Percentiles rank a stretch among this genome's conserved stretches.
These are phyloP conservation scores for Littorina saxatilis DNA, from an alignment of 1,140 invertebrate genomes.

Conservation along the genomic window DNA sequence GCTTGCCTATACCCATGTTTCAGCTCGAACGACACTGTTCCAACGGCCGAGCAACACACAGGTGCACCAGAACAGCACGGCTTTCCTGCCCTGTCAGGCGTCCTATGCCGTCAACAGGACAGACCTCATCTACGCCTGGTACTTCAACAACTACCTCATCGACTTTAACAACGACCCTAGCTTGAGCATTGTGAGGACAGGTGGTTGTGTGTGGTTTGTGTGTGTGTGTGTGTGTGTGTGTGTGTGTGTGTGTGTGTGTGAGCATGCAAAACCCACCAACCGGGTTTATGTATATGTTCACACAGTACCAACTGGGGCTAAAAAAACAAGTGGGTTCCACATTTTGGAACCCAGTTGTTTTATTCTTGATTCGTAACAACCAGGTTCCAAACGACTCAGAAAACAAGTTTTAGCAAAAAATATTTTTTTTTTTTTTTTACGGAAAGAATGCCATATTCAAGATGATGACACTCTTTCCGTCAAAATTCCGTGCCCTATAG, in stretches of 20 bases:
- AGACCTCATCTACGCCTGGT: constrained; percentile 62
- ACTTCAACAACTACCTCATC: constrained; percentile 54
- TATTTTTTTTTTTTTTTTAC: too few species aligned
- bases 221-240: constrained; percentile 14
- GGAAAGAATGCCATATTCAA: too few species aligned
- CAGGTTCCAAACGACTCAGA: too few species aligned
- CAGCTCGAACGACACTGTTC: constrained; percentile 42
- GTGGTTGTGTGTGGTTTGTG: constrained; percentile 1
- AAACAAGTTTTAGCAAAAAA: too few species aligned
- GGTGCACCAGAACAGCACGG: constrained; percentile 53
- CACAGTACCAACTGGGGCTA: too few species aligned
- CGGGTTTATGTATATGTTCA: too few species aligned
- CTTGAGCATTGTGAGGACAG: constrained; percentile 51
- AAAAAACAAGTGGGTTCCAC: too few species aligned
- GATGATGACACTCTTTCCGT: background rate
- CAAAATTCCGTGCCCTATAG: too few species aligned
- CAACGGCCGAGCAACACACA: constrained; percentile 18
- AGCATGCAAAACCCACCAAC: too few species aligned
- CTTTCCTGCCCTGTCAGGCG: constrained; percentile 56
- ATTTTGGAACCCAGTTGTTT: too few species aligned
- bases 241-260: constrained; percentile 22
- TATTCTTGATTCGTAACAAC: too few species aligned
- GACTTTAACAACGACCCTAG: constrained; percentile 52
- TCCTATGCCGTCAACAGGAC: constrained; percentile 45
- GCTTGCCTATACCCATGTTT: too few species aligned